Base-by-base conservation (phyloP, 2,113 vertebrate genomes). In the Todiramphus chloris region DNA sequence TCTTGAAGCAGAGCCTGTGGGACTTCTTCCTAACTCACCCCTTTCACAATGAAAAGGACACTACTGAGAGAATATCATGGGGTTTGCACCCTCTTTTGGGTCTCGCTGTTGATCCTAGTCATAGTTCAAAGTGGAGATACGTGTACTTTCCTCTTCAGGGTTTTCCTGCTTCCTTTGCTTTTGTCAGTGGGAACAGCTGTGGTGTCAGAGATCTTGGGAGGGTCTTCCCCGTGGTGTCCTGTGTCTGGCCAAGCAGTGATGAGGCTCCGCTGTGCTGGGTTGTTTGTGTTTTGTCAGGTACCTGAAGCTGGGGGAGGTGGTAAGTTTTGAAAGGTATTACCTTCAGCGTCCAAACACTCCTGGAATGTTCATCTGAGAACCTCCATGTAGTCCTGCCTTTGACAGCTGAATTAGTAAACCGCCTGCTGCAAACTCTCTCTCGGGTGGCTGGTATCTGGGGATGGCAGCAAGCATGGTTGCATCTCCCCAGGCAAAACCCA, bases 151-250 rank as follows among this genome's bases (percentile, higher is more conserved):
- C 62, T 79, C 48, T 74, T 60, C 62, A 3, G 12, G 15, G 44
- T 23, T 85, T 79, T 60, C 41, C 50, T 30, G 12, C 4, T 92
- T 73, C 53, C 30, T 77, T 77, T 85, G 58, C 41, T 50, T 51
- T 39, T 77, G 59, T 58, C 24, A 3, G 16, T 53, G 35, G 21
- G 35, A 35, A 56, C n/a, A 87, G 69, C 51, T 68, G 69, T 51
- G 66, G 17, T 3, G 1, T 13, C 0, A 0, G 50, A 66, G 55
- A 33, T 59, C n/a, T 75, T 72, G 28, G 64, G 41, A 59, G 53
- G 39, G 10, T 27, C 64, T 74, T 70, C 13, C 19, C n/a, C 13
- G 51, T 2, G 0, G 39, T 66, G 69, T 83, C 20, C 24, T 1
- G 0, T 37, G 43, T 13, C 48, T 30, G n/a, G n/a, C 55, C 18